Evolutionary conservation across 2,797 vertebrate genomes (phyloP).

Genomic region (Synanceia verrucosa): DNA sequence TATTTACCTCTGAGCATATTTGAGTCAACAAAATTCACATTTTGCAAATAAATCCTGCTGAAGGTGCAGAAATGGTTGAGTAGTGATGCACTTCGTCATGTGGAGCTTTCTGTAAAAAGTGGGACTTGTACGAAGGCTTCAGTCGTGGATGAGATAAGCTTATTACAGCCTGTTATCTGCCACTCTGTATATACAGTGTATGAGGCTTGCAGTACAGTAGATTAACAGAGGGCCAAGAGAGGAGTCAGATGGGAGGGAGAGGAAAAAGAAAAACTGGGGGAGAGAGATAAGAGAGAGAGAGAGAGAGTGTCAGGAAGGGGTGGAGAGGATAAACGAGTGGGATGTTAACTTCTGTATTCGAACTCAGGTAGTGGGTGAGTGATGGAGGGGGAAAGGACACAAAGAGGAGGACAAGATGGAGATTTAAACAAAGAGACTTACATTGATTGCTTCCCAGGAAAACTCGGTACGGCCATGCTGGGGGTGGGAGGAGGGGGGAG

Average conservation of each 20-base stretch:
- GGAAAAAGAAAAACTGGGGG: conserved; percentile 18
- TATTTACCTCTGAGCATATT: conserved; percentile 18
- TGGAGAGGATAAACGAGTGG: conserved; percentile 29
- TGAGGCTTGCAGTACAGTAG: conserved; percentile 59
- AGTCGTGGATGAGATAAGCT: conserved; percentile 56
- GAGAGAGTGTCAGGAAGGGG: conserved; percentile 10
- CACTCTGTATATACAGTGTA: conserved; percentile 34
- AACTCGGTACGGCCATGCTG: conserved; percentile 92
- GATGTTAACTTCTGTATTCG: conserved; percentile 35
- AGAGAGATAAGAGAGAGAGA: conserved; percentile 8
- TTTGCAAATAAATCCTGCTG: conserved; percentile 42
- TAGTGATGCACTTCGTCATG: conserved; percentile 7
- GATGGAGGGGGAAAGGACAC: conserved; percentile 6
- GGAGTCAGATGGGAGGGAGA: conserved; percentile 63
- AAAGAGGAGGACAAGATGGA: conserved; percentile 8
- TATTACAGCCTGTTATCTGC: conserved; percentile 68
- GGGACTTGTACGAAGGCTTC: conserved; percentile 30
- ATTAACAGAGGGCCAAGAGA: conserved; percentile 74
- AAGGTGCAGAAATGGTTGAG: conserved; percentile 18
- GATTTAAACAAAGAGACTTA: conserved; percentile 80
- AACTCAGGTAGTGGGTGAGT: conserved; percentile 39
- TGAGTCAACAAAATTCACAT: conserved; percentile 21
- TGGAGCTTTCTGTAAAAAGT: conserved; percentile 26
- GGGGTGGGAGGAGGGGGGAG: conserved; percentile 2
- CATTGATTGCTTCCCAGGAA: conserved; percentile 98